Evolutionary conservation across 2,888 invertebrate genomes (phyloP).

Genomic region (Adela reaumurella): DNA sequence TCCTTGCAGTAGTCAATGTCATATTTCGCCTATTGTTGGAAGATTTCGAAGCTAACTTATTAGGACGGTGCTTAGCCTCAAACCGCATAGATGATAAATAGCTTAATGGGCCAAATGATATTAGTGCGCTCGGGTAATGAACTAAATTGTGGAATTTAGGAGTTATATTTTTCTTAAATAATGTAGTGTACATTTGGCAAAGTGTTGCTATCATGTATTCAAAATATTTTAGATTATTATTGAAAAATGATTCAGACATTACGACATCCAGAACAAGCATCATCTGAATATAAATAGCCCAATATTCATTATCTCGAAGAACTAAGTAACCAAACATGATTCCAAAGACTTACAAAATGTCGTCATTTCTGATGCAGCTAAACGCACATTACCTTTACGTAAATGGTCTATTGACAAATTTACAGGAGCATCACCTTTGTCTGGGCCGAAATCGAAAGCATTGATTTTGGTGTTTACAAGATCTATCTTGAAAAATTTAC

Average conservation of each 20-base stretch:
- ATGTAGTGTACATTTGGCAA: no score
- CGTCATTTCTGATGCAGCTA: no score
- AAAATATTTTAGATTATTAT: no score
- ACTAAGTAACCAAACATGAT: background rate
- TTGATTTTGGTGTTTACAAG: background rate
- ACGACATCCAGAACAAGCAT: background rate
- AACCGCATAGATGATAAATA: background rate
- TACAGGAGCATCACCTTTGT: no score
- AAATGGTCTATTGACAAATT: no score
- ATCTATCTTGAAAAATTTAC: background rate
- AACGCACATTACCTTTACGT: no score
- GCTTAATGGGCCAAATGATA: background rate
- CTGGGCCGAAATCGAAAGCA: background rate
- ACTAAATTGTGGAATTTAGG: no score
- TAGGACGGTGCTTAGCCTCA: background rate
- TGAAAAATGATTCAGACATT: background rate
- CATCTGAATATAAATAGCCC: background rate
- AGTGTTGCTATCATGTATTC: no score
- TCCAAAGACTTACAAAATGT: background rate
- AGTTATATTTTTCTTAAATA: no score
- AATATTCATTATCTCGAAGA: background rate
- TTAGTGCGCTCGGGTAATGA: no score
- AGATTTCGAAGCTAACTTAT: constrained; percentile 2
- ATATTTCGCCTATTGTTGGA: no score
- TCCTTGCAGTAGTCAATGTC: no score